These are phyloP conservation scores for Melanotus villosus DNA, from an alignment of 2,888 invertebrate genomes.

Conservation along the genomic window DNA sequence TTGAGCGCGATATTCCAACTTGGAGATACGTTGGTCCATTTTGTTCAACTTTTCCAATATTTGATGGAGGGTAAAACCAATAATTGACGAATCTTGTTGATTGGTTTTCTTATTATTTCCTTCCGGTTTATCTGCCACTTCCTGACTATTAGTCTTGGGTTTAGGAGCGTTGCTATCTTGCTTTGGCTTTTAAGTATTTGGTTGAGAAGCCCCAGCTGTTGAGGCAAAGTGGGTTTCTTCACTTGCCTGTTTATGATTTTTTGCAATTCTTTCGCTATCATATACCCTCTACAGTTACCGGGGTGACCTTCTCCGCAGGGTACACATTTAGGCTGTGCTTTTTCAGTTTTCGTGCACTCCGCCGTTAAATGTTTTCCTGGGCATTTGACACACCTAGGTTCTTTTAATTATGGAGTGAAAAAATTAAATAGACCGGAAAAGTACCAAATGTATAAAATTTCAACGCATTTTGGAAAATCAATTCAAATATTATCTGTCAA, in stretches of 20 bases:
- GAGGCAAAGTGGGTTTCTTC: neutral
- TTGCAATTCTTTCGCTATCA: conserved; percentile 1
- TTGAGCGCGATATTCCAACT: conserved; percentile 41
- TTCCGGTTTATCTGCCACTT: neutral
- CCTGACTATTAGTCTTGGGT: neutral
- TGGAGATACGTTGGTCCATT: conserved; percentile 43
- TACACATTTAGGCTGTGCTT: neutral
- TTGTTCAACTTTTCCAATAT: conserved; percentile 38
- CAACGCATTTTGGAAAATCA: too few species aligned
- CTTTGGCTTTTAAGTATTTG: neutral
- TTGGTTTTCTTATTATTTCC: neutral
- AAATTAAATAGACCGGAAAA: too few species aligned
- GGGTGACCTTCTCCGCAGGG: neutral
- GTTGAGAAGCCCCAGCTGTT: neutral
- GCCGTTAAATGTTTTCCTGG: neutral
- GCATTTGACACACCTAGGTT: conserved; percentile 1
- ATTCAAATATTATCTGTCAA: too few species aligned
- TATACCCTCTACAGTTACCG: neutral
- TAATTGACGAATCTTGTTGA: conserved; percentile 22
- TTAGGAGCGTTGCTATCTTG: neutral
- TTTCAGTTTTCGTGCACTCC: neutral
- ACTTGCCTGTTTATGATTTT: neutral
- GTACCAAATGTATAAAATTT: too few species aligned
- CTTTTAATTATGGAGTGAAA: too few species aligned
- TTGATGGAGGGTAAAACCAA: conserved; percentile 28